Base-by-base conservation (phyloP, 2,888 invertebrate genomes). In the Candidula unifasciata region DNA sequence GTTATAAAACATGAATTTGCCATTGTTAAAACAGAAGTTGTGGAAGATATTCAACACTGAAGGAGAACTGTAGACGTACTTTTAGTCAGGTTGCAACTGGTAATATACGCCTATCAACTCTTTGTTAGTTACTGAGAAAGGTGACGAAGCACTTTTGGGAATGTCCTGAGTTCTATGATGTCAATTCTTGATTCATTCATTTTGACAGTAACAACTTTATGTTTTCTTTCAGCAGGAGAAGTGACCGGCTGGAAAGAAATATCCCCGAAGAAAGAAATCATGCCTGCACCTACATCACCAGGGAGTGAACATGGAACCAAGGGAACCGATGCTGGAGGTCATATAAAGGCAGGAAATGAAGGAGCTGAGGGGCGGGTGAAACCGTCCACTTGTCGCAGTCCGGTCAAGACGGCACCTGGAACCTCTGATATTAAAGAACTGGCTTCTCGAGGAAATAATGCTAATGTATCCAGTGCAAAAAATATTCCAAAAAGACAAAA, bases 401-500 rank as follows among this genome's bases (percentile, higher is more conserved):
- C 80, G 2, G 68, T 71, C 13, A 81, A 73, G 57, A 52, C 30
- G 37, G 6, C 30, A 16, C 33, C 60, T 21, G 68, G 80, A n/a
- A n/a, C 30, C 30, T 24, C 30, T 30, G 80, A 80, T 37, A 30
- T 80, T 24, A 60, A 21, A 35, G 78, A 78, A 0, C 6, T 37
- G 10, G 5, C 3, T 27, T 10, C 35, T 37, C 37, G 18, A 35
- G 60, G 18, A 27, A 52, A 27, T 54, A 54, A 13, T 30, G 44
- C 3, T 24, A 80, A 71, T 52, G n/a, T 30, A 33, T 57, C 69
- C 27, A 60, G 60, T 21, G 44, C 68, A 3, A 83, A 83, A 69
- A 78, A n/a, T 71, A 68, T 68, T 77, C 79, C 78, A 64, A 83
- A 83, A 44, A 69, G 76, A 57, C 83, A 83, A 69, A 79, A 60